A percentile compares a stretch with the other conserved stretches of the same genome.
Conservation (phyloP, 2,888 invertebrate species). For the Ommatoiulus sabulosus region DNA sequence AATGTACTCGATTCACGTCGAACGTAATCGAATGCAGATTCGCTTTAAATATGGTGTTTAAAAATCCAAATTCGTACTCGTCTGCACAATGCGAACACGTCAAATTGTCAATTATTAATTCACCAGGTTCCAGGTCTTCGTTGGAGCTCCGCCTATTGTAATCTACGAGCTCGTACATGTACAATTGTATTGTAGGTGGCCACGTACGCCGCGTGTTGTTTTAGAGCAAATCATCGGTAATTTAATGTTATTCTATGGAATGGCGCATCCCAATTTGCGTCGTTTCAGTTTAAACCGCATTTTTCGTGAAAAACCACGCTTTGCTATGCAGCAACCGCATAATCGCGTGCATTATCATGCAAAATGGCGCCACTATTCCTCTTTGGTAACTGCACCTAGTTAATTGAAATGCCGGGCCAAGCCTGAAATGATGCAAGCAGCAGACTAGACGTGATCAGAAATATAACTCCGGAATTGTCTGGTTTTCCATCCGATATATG, state of each 20-base stretch:
- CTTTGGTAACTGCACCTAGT: background rate
- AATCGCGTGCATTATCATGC: background rate
- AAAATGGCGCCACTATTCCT: background rate
- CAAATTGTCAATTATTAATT: too few species aligned
- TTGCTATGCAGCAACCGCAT: background rate
- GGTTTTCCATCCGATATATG: background rate
- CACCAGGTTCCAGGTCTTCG: too few species aligned
- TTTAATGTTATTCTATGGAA: background rate
- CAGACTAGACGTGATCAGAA: background rate
- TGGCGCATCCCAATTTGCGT: background rate
- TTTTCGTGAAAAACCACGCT: background rate
- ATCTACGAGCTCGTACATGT: too few species aligned
- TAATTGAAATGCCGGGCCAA: constrained; percentile 19
- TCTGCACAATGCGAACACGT: too few species aligned
- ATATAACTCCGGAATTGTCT: constrained; percentile 19
- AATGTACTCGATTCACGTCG: too few species aligned
- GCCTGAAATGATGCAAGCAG: background rate
- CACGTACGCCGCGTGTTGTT: background rate
- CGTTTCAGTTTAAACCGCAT: background rate
- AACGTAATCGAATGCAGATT: too few species aligned
- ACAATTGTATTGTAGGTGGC: background rate
- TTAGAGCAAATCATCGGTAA: background rate
- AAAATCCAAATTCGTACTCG: too few species aligned
- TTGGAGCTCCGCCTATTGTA: too few species aligned
- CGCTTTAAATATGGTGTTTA: too few species aligned